Percentiles rank a stretch among this genome's conserved stretches.
These are phyloP conservation scores for Thryonomys swinderianus DNA, from an alignment of 2,113 vertebrate species.

Conservation along the genomic window DNA sequence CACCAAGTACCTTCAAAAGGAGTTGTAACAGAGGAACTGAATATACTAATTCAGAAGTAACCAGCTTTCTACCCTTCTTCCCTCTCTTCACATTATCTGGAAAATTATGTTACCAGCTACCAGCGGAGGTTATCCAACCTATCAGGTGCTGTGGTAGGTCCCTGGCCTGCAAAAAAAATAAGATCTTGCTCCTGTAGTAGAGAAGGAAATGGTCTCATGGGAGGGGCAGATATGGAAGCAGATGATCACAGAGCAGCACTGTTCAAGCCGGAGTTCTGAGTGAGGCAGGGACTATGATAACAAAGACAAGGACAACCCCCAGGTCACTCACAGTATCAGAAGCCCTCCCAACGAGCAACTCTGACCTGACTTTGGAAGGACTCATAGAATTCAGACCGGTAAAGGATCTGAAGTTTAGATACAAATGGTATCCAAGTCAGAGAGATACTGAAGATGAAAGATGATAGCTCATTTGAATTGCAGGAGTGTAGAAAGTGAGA, in stretches of 20 bases:
- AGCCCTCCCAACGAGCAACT: background rate
- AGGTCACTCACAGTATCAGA: background rate
- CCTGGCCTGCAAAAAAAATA: background rate
- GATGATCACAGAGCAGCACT: background rate
- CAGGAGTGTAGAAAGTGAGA: background rate
- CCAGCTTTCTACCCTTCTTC: background rate
- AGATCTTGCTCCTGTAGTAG: background rate
- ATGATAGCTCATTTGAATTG: background rate
- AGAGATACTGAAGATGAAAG: background rate
- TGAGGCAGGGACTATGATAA: background rate
- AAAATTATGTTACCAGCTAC: background rate
- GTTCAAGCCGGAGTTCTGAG: background rate
- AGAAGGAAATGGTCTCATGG: background rate
- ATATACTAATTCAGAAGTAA: background rate
- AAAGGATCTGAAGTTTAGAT: background rate
- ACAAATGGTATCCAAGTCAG: background rate
- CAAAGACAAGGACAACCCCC: background rate
- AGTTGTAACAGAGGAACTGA: background rate
- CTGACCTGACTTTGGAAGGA: constrained; percentile 15
- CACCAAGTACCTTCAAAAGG: constrained; percentile 14
- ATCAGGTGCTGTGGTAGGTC: background rate
- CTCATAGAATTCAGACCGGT: background rate
- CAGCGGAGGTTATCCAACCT: background rate
- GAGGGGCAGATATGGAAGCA: background rate
- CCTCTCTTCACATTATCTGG: background rate